A percentile compares a stretch with the other conserved stretches of the same genome.
Conservation (phyloP, 2,888 invertebrate genomes). For the Platypus cylindrus region DNA sequence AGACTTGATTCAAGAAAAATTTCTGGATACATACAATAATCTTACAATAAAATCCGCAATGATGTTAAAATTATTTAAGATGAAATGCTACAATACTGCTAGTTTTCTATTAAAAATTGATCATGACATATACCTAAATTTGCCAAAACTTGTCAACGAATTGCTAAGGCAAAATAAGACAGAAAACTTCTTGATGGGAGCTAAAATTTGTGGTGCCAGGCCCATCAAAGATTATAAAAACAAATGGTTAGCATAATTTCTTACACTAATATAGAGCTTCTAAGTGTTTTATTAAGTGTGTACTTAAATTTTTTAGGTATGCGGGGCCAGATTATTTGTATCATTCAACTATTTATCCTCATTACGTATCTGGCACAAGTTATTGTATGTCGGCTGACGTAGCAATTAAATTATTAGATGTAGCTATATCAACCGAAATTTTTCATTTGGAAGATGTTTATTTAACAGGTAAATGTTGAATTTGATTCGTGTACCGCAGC, state of each 20-base stretch:
- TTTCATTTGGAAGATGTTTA: slow-evolving; percentile 71
- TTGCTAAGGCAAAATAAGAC: slow-evolving; percentile 21
- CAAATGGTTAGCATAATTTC: slow-evolving; percentile 70
- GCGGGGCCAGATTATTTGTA: slow-evolving; percentile 65
- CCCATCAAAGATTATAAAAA: slow-evolving; percentile 60
- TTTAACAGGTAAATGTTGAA: slow-evolving; percentile 50
- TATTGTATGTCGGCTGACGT: slow-evolving; percentile 62
- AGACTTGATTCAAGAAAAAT: slow-evolving; percentile 73
- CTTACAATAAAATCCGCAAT: slow-evolving; percentile 73
- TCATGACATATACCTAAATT: slow-evolving; percentile 76
- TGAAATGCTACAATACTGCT: slow-evolving; percentile 44
- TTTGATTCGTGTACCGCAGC: too few relatives aligned
- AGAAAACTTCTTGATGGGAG: slow-evolving; percentile 52
- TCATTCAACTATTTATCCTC: slow-evolving; percentile 56
- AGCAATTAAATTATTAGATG: slow-evolving; percentile 49
- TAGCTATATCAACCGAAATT: slow-evolving; percentile 53
- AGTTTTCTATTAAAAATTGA: slow-evolving; percentile 70
- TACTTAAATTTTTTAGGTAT: slow-evolving; percentile 41
- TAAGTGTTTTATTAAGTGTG: too few relatives aligned
- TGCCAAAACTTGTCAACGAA: slow-evolving; percentile 28
- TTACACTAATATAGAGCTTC: too few relatives aligned
- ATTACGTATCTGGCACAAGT: slow-evolving; percentile 70
- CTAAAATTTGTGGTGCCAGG: slow-evolving; percentile 63
- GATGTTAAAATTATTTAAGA: slow-evolving; percentile 69
- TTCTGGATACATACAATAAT: slow-evolving; percentile 76